A percentile compares a stretch with the other conserved stretches of the same genome.
Evolutionary conservation across 1,140 invertebrate species (phyloP).

Genomic region (Lanistes nyassanus): DNA sequence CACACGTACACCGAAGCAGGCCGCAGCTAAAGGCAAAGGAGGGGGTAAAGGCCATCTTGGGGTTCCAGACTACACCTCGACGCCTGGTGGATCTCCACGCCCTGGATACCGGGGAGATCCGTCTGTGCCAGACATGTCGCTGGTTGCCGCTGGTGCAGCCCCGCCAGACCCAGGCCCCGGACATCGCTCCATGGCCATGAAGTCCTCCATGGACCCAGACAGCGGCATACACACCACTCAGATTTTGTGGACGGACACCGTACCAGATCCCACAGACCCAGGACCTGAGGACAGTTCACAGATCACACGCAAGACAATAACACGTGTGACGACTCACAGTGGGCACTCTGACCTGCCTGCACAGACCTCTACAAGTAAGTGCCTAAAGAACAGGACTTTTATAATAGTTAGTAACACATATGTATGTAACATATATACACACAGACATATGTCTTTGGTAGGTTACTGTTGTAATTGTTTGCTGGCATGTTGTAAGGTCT

Average conservation of each 20-base stretch:
- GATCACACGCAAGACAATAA: conserved; percentile 51
- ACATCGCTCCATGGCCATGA: conserved; percentile 45
- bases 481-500: background rate
- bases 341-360: conserved; percentile 39
- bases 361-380: conserved; percentile 37
- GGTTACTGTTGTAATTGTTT: background rate
- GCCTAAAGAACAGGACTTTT: background rate
- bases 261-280: conserved; percentile 48
- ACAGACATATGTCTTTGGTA: background rate
- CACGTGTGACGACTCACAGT: conserved; percentile 49
- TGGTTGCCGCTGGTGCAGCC: conserved; percentile 36
- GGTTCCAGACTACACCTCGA: conserved; percentile 38
- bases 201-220: conserved; percentile 44
- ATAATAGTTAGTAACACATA: background rate
- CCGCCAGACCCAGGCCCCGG: conserved; percentile 42
- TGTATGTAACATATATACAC: background rate
- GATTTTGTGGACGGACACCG: conserved; percentile 49
- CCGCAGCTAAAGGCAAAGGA: background rate
- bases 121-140: conserved; percentile 25
- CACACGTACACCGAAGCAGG: conserved; percentile 6
- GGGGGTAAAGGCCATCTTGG: conserved; percentile 29
- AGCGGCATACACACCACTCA: conserved; percentile 48
- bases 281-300: conserved; percentile 44
- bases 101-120: conserved; percentile 5
- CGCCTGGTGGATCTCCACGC: conserved; percentile 27